These are phyloP conservation scores for Myanophis thanlyinensis DNA, from an alignment of 2,113 vertebrate genomes.

Conservation along the genomic window DNA sequence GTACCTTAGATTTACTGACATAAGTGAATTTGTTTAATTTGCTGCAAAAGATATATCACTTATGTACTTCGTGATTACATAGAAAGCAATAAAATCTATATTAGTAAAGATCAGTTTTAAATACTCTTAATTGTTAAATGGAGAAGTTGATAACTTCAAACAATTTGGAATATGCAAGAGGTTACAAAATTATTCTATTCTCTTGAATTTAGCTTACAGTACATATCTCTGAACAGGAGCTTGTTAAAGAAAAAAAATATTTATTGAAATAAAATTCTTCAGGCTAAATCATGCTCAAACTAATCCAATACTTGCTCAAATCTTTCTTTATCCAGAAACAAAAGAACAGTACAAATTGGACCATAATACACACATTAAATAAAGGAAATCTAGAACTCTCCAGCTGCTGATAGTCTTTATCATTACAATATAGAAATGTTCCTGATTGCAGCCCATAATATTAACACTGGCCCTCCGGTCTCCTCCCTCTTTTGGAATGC, in stretches of 20 bases:
- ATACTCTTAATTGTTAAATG: not conserved
- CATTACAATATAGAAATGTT: not conserved
- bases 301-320: not conserved
- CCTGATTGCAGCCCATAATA: not conserved
- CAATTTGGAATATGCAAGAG: not conserved
- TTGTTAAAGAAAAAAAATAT: not conserved
- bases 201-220: not conserved
- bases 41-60: not conserved
- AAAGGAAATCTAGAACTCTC: not conserved
- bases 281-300: not conserved
- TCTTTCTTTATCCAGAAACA: not conserved
- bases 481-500: not conserved
- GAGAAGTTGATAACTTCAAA: not conserved
- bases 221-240: no score
- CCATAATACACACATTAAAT: not conserved
- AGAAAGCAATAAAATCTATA: not conserved
- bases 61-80: not conserved
- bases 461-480: not conserved
- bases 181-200: not conserved
- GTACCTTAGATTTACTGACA: not conserved
- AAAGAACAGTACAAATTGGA: not conserved
- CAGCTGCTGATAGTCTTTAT: not conserved
- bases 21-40: not conserved
- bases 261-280: not conserved
- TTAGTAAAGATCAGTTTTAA: not conserved